Evolutionary conservation across 2,113 vertebrate genomes (phyloP).

Genomic region (Lepidothrix coronata): DNA sequence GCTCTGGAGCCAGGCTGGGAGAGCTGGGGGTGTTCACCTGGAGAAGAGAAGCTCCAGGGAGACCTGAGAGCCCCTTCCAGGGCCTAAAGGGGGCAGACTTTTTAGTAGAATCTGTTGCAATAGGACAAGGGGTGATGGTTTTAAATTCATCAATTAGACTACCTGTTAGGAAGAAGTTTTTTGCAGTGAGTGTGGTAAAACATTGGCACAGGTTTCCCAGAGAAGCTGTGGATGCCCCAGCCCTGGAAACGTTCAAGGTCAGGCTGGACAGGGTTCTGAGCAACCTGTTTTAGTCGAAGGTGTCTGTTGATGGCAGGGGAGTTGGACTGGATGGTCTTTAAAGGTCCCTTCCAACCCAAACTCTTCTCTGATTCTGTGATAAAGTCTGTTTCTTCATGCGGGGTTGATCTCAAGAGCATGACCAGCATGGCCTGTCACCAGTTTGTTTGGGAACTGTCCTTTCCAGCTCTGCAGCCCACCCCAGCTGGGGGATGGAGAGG

Average conservation of each 20-base stretch:
- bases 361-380: neutral
- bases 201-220: neutral
- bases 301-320: neutral
- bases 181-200: neutral
- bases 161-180: neutral
- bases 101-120: neutral
- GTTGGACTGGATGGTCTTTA: neutral
- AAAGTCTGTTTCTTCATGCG: neutral
- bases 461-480: neutral
- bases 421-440: neutral
- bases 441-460: neutral
- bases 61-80: neutral
- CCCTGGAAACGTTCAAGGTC: neutral
- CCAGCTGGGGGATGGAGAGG: neutral
- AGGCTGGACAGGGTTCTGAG: neutral
- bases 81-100: neutral
- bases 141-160: neutral
- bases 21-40: neutral
- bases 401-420: neutral
- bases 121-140: neutral
- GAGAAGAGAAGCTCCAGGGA: neutral
- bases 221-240: neutral
- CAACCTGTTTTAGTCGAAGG: neutral
- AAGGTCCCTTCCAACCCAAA: neutral
- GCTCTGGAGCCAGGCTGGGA: neutral